A percentile compares a stretch with the other conserved stretches of the same genome.
phyloP scores from a whole-genome alignment of 1,140 invertebrate genomes.

The Pseudomyrmex gracilis region DNA sequence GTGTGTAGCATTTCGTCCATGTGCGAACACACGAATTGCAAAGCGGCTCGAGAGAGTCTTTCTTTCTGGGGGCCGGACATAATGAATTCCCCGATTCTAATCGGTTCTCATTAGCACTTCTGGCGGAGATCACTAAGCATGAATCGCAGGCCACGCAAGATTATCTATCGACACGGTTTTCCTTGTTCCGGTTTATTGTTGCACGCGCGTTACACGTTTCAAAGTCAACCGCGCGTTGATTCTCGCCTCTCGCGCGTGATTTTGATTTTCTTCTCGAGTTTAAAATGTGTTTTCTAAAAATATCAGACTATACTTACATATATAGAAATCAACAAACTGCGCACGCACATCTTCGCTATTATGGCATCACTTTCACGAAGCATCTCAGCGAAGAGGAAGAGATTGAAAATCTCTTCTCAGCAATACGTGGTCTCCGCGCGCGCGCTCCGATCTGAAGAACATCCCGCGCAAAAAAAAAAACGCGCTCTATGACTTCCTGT shows the following conservation, averaged over 20 bases:
- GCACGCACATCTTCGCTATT: conserved; percentile 19
- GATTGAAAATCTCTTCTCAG: neutral
- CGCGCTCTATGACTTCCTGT: conserved; percentile 56
- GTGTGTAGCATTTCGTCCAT: conserved; percentile 24
- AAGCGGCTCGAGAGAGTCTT: conserved; percentile 61
- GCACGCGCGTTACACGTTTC: conserved; percentile 18
- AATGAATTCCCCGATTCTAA: conserved; percentile 62
- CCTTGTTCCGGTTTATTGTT: conserved; percentile 69
- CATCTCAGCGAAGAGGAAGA: conserved; percentile 12
- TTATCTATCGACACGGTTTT: conserved; percentile 58
- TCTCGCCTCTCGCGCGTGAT: neutral
- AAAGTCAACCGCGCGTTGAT: neutral
- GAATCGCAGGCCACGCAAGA: conserved; percentile 53
- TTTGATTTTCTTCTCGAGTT: neutral
- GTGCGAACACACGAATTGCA: conserved; percentile 28
- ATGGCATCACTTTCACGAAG: conserved; percentile 73
- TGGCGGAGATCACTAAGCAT: conserved; percentile 36
- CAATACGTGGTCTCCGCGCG: conserved; percentile 28
- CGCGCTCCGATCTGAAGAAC: neutral
- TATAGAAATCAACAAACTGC: too few species aligned
- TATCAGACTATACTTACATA: too few species aligned
- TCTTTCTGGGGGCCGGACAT: conserved; percentile 52
- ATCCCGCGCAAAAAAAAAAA: conserved; percentile 13
- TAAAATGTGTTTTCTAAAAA: too few species aligned
- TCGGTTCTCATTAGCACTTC: conserved; percentile 72